Evolutionary conservation across 2,113 vertebrate species (phyloP).

Genomic region (Varanus salvator): DNA sequence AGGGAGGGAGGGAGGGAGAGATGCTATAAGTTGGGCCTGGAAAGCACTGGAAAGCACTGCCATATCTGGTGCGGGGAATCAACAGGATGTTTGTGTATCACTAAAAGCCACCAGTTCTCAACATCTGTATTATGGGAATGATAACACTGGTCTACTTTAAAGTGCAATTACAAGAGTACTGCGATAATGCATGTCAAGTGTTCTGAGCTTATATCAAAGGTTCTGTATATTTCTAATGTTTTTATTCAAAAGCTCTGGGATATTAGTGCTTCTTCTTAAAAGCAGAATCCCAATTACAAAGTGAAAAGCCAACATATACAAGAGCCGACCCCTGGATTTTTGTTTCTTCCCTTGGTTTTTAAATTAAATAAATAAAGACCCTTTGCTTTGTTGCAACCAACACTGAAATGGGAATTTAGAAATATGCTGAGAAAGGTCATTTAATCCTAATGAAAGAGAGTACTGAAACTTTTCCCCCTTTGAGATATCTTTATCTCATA

Average conservation of each 20-base stretch:
- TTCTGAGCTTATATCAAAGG: background rate
- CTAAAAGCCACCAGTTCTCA: background rate
- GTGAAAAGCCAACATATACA: background rate
- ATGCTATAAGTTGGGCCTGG: background rate
- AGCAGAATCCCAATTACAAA: background rate
- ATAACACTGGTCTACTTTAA: background rate
- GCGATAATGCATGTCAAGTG: background rate
- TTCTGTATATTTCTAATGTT: background rate
- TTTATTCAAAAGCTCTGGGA: background rate
- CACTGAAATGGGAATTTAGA: conserved; percentile 1
- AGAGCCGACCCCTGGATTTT: background rate
- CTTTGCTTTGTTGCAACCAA: conserved; percentile 7
- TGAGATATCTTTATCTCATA: conserved; percentile 31
- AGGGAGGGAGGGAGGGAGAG: too few relatives aligned
- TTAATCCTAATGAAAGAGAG: conserved; percentile 30
- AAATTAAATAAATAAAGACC: background rate
- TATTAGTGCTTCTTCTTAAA: background rate
- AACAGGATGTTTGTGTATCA: background rate
- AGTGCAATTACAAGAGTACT: background rate
- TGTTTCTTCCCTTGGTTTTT: background rate
- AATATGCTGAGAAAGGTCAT: conserved; percentile 21
- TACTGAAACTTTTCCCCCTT: background rate
- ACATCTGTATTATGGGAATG: too few relatives aligned
- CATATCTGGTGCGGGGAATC: background rate
- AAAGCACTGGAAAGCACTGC: background rate